phyloP scores from a whole-genome alignment of 2,797 vertebrate genomes.

The Sebastes cheni region DNA sequence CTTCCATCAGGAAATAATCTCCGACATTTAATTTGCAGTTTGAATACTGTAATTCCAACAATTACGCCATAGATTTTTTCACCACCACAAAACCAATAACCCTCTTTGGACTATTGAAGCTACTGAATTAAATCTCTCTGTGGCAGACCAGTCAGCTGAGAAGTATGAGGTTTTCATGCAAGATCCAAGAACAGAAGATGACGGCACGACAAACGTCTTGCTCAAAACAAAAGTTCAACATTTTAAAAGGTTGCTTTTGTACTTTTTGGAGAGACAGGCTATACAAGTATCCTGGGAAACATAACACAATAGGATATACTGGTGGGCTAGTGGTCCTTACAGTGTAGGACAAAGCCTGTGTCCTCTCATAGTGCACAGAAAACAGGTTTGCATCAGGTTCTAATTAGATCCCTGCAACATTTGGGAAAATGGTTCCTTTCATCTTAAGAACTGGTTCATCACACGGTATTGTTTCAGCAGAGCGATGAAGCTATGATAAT shows the following conservation, averaged over 20 bases:
- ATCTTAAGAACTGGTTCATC: conserved; percentile 26
- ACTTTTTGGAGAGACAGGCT: background rate
- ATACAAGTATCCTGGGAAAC: background rate
- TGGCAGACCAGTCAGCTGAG: conserved; percentile 35
- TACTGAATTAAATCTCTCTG: conserved; percentile 31
- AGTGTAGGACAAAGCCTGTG: background rate
- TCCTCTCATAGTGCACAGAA: background rate
- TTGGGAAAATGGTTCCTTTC: conserved; percentile 43
- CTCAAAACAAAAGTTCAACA: conserved; percentile 4
- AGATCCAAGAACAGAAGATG: conserved; percentile 1
- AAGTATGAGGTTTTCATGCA: conserved; percentile 29
- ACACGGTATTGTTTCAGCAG: conserved; percentile 33
- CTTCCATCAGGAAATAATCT: conserved; percentile 60
- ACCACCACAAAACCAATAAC: conserved; percentile 62
- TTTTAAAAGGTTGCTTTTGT: conserved; percentile 4
- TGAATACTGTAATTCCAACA: conserved; percentile 57
- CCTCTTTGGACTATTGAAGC: conserved; percentile 43
- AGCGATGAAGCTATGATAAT: conserved; percentile 30
- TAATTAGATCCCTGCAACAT: conserved; percentile 43
- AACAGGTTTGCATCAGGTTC: conserved; percentile 39
- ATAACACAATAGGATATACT: background rate
- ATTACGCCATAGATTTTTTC: conserved; percentile 49
- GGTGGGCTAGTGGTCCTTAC: background rate
- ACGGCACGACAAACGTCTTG: background rate
- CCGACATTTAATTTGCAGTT: conserved; percentile 60